A percentile compares a stretch with the other conserved stretches of the same genome.
These are phyloP conservation scores for Crypturellus tataupa DNA, from an alignment of 2,797 vertebrate genomes.

Conservation along the genomic window DNA sequence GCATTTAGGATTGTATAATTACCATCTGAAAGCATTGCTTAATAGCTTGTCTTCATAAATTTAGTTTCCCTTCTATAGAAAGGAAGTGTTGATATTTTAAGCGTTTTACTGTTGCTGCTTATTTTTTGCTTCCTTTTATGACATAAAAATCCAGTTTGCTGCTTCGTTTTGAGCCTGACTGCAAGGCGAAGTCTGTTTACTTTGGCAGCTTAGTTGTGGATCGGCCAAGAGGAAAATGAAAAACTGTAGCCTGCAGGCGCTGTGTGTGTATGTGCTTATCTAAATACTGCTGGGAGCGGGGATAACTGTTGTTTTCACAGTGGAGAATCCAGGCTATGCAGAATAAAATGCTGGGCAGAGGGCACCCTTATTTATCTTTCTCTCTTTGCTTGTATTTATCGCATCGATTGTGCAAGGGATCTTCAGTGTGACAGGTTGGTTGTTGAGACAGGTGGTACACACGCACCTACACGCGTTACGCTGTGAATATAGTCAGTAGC, in stretches of 20 bases:
- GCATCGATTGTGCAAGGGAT: accelerated
- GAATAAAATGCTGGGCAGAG: constrained; percentile 5
- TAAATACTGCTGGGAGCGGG: constrained; percentile 33
- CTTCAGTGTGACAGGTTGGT: not conserved
- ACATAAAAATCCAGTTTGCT: constrained; percentile 67
- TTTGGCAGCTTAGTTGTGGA: constrained; percentile 76
- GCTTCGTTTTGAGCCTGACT: constrained; percentile 71
- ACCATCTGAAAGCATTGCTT: not conserved
- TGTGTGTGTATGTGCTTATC: constrained; percentile 49
- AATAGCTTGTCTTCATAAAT: constrained; percentile 21
- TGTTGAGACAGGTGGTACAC: not conserved
- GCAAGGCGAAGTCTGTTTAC: constrained; percentile 72
- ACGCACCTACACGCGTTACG: not conserved
- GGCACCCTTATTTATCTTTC: not conserved
- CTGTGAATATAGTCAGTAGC: not conserved
- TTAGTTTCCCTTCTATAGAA: constrained; percentile 52
- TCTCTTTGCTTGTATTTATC: not conserved
- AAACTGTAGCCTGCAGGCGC: constrained; percentile 66
- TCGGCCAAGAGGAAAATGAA: constrained; percentile 70
- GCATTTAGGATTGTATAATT: not conserved
- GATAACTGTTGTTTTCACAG: constrained; percentile 1
- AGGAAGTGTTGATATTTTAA: constrained; percentile 38
- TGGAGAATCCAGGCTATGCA: not conserved
- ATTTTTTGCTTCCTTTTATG: constrained; percentile 65
- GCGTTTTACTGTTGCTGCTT: constrained; percentile 35